These are phyloP conservation scores for Mustela nigripes DNA, from an alignment of 2,113 vertebrate species.

Conservation along the genomic window DNA sequence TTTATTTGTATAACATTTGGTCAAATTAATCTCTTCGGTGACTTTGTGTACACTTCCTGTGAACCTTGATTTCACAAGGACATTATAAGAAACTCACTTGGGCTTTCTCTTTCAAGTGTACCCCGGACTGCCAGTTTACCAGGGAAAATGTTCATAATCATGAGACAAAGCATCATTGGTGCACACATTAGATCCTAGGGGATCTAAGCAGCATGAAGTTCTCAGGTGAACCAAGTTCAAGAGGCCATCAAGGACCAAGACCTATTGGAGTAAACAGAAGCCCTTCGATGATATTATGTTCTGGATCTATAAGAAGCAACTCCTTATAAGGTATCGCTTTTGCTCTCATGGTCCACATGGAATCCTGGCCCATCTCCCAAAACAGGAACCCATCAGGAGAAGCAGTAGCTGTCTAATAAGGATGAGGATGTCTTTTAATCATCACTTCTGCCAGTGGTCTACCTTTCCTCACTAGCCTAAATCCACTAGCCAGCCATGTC, in stretches of 20 bases:
- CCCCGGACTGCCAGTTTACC: neutral
- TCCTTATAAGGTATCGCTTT: neutral
- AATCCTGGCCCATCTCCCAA: neutral
- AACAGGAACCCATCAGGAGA: neutral
- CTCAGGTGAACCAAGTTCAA: neutral
- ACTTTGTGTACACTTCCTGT: neutral
- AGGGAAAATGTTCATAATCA: too few relatives aligned
- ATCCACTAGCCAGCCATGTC: neutral
- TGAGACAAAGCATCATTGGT: neutral
- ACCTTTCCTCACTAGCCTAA: neutral
- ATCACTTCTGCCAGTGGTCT: neutral
- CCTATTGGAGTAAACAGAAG: neutral
- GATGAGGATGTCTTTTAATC: too few relatives aligned
- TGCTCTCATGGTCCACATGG: accelerated
- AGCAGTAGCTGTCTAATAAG: neutral
- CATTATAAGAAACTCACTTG: neutral
- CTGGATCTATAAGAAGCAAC: neutral
- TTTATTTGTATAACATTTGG: neutral
- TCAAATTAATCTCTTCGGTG: neutral
- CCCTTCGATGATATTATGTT: neutral
- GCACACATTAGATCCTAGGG: accelerated
- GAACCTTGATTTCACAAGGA: neutral
- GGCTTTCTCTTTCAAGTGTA: neutral
- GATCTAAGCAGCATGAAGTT: neutral
- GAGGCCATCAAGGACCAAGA: neutral